Conservation (phyloP, 2,797 vertebrate species). For the Anniella stebbinsi region DNA sequence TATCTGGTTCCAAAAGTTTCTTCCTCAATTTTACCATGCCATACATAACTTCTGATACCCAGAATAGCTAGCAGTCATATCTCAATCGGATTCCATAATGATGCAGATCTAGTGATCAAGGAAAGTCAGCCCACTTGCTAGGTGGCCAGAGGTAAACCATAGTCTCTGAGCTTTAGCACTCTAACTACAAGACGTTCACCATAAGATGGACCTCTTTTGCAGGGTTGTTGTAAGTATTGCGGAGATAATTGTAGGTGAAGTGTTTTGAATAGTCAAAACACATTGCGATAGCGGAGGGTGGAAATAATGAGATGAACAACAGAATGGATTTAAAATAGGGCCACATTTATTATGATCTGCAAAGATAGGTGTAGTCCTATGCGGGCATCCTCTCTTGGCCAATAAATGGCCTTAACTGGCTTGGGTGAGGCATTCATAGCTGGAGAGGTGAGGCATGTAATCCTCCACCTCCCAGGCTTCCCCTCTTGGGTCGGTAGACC, state of each 20-base stretch:
- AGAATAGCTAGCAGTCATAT: not conserved
- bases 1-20: not conserved
- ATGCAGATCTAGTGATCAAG: not conserved
- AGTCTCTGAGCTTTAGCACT: not conserved
- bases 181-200: not conserved
- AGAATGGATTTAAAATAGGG: too few relatives aligned
- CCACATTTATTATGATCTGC: too few relatives aligned
- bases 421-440: too few relatives aligned
- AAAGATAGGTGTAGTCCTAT: too few relatives aligned
- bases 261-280: too few relatives aligned
- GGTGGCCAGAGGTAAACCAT: not conserved
- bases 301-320: too few relatives aligned
- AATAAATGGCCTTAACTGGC: too few relatives aligned
- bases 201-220: not conserved
- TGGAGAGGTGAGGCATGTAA: too few relatives aligned
- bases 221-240: not conserved
- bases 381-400: too few relatives aligned
- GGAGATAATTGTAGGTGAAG: not conserved
- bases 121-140: not conserved
- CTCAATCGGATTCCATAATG: not conserved
- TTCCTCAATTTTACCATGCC: not conserved
- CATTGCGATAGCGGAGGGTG: too few relatives aligned
- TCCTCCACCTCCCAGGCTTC: too few relatives aligned
- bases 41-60: not conserved
- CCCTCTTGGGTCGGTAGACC: too few relatives aligned